Percentiles rank a stretch among this genome's conserved stretches.
Conservation (phyloP, 1,140 invertebrate genomes). For the Drosophila obscura region DNA sequence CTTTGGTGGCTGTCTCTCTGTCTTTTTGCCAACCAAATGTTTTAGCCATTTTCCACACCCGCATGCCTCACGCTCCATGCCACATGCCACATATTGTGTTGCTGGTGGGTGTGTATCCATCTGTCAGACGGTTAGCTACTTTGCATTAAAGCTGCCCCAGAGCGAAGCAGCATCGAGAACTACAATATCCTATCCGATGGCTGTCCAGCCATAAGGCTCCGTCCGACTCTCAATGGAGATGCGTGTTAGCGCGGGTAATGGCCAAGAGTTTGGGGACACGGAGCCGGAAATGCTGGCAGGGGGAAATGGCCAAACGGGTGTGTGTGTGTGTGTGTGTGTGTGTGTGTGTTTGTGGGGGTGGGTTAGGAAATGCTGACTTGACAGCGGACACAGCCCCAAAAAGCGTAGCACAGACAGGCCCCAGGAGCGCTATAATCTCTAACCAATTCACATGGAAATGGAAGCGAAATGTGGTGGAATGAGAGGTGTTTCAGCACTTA, state of each 20-base stretch:
- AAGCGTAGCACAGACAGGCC: conserved; percentile 23
- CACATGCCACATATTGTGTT: not conserved
- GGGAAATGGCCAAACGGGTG: not conserved
- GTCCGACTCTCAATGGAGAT: conserved; percentile 22
- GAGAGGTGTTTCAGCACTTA: too few relatives aligned
- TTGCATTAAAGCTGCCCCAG: conserved; percentile 45
- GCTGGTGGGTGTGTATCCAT: conserved; percentile 11
- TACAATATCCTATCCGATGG: conserved; percentile 10
- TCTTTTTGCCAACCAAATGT: not conserved
- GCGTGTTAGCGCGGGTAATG: conserved; percentile 36
- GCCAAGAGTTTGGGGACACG: not conserved
- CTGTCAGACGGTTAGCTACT: conserved; percentile 46
- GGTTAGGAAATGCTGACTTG: conserved; percentile 53
- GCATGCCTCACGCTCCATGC: not conserved
- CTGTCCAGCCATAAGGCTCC: conserved; percentile 10
- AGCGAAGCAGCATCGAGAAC: conserved; percentile 13
- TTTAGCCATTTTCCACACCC: not conserved
- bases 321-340: too few relatives aligned
- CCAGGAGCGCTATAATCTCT: conserved; percentile 44
- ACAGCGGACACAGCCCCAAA: conserved; percentile 38
- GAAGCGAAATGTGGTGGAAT: conserved; percentile 5
- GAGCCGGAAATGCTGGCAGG: not conserved
- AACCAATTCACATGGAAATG: conserved; percentile 53
- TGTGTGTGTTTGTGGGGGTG: not conserved
- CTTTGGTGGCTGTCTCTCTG: conserved; percentile 15